Base-by-base conservation (phyloP, 2,888 invertebrate species). In the Eremobia ochroleuca region DNA sequence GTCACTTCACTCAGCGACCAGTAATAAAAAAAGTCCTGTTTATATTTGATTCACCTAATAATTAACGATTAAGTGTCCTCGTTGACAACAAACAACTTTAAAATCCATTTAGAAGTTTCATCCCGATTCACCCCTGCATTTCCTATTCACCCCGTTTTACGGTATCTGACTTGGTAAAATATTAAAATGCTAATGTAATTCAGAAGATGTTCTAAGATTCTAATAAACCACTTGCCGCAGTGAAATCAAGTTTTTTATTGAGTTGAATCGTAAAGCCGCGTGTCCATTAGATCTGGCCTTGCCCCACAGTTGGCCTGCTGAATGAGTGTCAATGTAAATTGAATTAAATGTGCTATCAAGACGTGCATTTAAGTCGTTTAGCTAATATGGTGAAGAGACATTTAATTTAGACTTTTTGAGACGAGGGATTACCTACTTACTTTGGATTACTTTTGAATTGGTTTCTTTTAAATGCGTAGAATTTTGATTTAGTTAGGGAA, bases 311-410 rank as follows among this genome's bases (percentile, higher is more conserved):
- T 88, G 87, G 76, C 88, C 83, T 37, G 81, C 31, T 69, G 82
- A 88, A 91, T 91, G 87, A 87, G 85, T 91, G 92, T 90, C 92
- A 92, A 91, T 92, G 92, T 81, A 82, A 89, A 90, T 89, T 85
- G 64, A 88, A 88, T 88, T 85, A 86, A 79, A 81, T 62, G 67
- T 72, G 72, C 74, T 72, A 85, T 79, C 81, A 65, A 76, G 65
- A 72, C 61, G 34, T 62, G n/a, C 34, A 66, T 52, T 76, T 55
- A 65, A 52, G n/a, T 6, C 49, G 1, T 66, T 69, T 76, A 31
- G 55, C 52, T 58, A 46, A 13, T 72, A 81, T 3, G 21, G 52
- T 70, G 65, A 73, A 15, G 34, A 31, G 37, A 52, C 67, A 68
- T 64, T 40, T 62, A 25, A 59, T 65, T 73, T 37, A 1, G 1